Evolutionary conservation across 2,797 vertebrate genomes (phyloP), one percentile per base, ranked within the genome.

Genomic region (Scolopax rusticola): DNA sequence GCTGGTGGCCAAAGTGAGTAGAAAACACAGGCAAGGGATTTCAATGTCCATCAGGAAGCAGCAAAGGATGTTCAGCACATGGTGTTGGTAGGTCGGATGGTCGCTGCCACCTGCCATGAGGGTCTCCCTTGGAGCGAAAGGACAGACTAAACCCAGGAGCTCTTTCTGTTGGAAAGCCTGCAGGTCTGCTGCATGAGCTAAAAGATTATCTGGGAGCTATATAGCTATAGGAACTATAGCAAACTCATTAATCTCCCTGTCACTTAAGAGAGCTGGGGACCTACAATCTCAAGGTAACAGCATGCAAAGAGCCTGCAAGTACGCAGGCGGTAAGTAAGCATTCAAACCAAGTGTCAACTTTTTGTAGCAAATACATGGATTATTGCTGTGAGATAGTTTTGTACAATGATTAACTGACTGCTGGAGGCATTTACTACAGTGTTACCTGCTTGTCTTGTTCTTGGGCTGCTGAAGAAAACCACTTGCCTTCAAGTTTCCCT

Each of bases 351-450:
- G 15, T 24, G 45, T 81, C 78, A 59, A 33, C 79, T 77, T 71
- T 84, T 70, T 67, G 60, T 56, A 64, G 60, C 51, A 77, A 81
- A 86, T 19, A 56, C 2, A 6, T 50, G 67, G 19, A 8, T 92
- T 82, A 24, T 82, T 89, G 88, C 84, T 92, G 93, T 68, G 64
- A 82, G 51, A 53, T 63, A n/a, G 64, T 70, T 91, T 23, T 71
- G 64, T 57, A 27, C 80, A 53, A 4, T 80, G 48, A 89, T 91
- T 43, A 77, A 77, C 60, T 80, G 70, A 21, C 74, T 91, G 85
- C 85, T 91, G 67, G 56, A 87, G 82, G 80, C 65, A 12, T 40
- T 92, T 75, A 45, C 25, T 70, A 16, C 36, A 48, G 25, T 24
- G 36, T 33, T 95, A 9, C 20, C 85, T 70, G 59, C 80, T 88